Evolutionary conservation across 2,113 vertebrate species (phyloP), one percentile per base, ranked within the genome.

Genomic region (Daphoenositta chrysoptera): DNA sequence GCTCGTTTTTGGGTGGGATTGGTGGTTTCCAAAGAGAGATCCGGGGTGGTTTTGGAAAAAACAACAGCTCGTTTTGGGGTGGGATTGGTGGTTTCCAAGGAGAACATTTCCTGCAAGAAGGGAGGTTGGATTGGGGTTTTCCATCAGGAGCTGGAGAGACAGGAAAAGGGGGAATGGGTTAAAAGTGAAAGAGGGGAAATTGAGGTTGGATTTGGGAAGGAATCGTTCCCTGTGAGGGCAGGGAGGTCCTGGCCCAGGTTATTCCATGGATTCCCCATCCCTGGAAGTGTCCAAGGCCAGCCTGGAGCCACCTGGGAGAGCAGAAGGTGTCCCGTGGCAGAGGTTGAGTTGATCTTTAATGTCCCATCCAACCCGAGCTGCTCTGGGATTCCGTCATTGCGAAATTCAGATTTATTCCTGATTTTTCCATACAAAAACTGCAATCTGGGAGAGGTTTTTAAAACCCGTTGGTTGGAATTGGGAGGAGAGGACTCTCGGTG

Each of bases 401-500:
- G 2, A 45, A 71, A 54, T 42, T 31, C 30, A 40, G 8, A 6
- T 77, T 80, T 47, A 10, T 30, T 92, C 69, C 47, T 39, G 30
- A 56, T 30, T 54, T 83, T 72, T 42, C 35, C 42, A 4, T 13
- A 9, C 16, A 7, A 60, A 54, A 44, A 20, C 11, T 17, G 11
- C 1, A 40, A 1, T 23, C 3, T 54, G 50, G 77, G 54, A 47
- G 28, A 48, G 4, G 10, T 6, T 83, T 72, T 39, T 17, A 10
- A 21, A 77, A 22, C 0, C 1, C 16, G 8, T 22, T 1, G 3
- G 4, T 33, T 40, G 48, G n/a, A 42, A 18, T 24, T 5, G 13
- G 35, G 58, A 50, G 35, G 58, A 50, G n/a, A 5, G 7, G 0
- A 1, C 6, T 45, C 37, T 19, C 2, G 0, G 18, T 10, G 11